These are phyloP conservation scores for Colletes latitarsis DNA, from an alignment of 1,140 invertebrate genomes.

Conservation along the genomic window DNA sequence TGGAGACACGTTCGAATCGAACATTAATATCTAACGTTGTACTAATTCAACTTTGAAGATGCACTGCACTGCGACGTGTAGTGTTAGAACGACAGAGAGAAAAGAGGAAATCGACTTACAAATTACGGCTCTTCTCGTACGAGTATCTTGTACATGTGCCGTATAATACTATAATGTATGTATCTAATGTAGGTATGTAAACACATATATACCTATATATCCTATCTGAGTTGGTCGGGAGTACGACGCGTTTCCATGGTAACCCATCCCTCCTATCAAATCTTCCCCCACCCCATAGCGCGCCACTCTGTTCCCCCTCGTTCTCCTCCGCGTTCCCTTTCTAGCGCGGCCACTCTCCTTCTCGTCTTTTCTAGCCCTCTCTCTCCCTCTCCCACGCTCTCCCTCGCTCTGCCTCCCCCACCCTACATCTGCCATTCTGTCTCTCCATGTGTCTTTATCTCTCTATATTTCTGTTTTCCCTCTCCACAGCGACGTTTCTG, in stretches of 20 bases:
- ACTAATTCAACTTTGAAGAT: constrained; percentile 37
- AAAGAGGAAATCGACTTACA: constrained; percentile 61
- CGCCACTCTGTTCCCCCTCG: background rate
- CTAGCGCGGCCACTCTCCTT: background rate
- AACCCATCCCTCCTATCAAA: constrained; percentile 72
- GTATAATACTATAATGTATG: constrained; percentile 53
- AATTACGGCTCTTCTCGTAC: constrained; percentile 61
- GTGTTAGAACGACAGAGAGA: constrained; percentile 12
- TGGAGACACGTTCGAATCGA: background rate
- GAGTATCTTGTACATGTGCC: constrained; percentile 57
- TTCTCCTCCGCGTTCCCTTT: constrained; percentile 28
- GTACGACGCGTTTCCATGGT: constrained; percentile 76
- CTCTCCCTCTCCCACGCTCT: background rate
- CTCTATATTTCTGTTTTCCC: constrained; percentile 48
- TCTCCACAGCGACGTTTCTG: background rate
- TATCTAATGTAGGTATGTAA: constrained; percentile 56
- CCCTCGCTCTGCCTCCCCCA: background rate
- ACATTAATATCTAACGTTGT: constrained; percentile 33
- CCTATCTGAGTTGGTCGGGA: constrained; percentile 66
- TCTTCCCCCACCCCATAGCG: constrained; percentile 4
- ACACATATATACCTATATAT: constrained; percentile 61
- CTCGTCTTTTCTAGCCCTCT: background rate
- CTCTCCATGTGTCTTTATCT: constrained; percentile 54
- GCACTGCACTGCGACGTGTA: constrained; percentile 24
- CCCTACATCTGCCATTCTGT: constrained; percentile 39